phyloP scores from a whole-genome alignment of 2,113 vertebrate genomes.

The Kryptolebias marmoratus region DNA sequence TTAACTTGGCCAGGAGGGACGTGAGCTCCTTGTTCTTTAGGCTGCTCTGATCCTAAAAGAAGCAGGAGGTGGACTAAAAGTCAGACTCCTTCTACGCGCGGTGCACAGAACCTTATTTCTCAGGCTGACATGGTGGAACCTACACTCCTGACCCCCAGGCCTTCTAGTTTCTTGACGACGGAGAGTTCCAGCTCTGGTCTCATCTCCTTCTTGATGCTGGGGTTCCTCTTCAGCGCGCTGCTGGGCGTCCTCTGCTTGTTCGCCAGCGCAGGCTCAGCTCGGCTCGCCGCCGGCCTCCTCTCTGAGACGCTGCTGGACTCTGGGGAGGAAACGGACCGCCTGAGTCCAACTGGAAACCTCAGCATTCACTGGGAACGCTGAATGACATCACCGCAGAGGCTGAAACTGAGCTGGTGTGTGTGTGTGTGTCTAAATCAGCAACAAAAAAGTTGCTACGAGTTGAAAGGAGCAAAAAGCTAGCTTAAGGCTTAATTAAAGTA shows the following conservation, averaged over 20 bases:
- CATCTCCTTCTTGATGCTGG: conserved; percentile 83
- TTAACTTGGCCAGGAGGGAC: conserved; percentile 51
- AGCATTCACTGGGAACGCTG: too few species aligned
- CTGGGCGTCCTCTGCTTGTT: conserved; percentile 45
- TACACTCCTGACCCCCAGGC: conserved; percentile 86
- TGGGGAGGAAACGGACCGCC: conserved; percentile 24
- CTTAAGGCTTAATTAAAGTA: too few species aligned
- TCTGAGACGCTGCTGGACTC: conserved; percentile 77
- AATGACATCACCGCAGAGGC: too few species aligned
- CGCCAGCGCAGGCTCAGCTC: conserved; percentile 45
- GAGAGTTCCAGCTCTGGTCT: conserved; percentile 83
- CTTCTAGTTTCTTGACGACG: conserved; percentile 84
- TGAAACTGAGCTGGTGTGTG: too few species aligned
- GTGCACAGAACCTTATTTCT: not conserved
- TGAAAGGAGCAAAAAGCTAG: too few species aligned
- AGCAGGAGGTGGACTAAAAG: not conserved
- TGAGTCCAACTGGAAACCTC: too few species aligned
- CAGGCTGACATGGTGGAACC: conserved; percentile 26
- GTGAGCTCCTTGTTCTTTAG: conserved; percentile 59
- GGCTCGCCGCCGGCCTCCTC: conserved; percentile 57
- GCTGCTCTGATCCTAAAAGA: conserved; percentile 57
- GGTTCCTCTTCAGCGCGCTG: conserved; percentile 79
- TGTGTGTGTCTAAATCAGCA: too few species aligned
- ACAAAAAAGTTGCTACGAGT: too few species aligned
- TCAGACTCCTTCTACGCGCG: too few species aligned